These are phyloP conservation scores for Pachycephala philippinensis DNA, from an alignment of 2,113 vertebrate species.

Conservation along the genomic window DNA sequence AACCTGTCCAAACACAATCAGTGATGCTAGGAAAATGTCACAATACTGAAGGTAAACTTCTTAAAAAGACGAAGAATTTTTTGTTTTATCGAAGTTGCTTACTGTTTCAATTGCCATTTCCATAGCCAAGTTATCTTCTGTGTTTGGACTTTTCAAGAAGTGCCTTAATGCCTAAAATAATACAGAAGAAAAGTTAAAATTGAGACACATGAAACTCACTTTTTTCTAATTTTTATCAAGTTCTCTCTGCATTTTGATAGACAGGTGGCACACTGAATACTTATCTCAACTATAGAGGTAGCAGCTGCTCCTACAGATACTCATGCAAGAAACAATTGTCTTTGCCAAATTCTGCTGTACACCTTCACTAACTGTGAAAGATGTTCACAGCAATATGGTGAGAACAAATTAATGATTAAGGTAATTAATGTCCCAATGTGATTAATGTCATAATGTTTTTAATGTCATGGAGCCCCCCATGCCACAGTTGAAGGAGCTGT, in stretches of 20 bases:
- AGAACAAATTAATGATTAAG: not conserved
- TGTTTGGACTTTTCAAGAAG: constrained; percentile 88
- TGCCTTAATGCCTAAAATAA: constrained; percentile 89
- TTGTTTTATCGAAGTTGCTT: constrained; percentile 54
- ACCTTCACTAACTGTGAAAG: not conserved
- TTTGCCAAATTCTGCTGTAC: not conserved
- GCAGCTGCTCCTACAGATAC: not conserved
- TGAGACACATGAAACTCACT: not conserved
- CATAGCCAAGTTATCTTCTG: constrained; percentile 87
- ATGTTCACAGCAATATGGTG: not conserved
- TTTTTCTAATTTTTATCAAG: not conserved
- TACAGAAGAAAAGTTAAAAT: not conserved
- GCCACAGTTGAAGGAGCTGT: not conserved
- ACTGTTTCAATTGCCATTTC: constrained; percentile 98
- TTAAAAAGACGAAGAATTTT: not conserved
- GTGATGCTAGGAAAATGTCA: not conserved
- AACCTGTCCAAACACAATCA: not conserved
- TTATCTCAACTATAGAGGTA: not conserved
- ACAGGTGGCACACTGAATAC: not conserved
- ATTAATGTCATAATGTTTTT: not conserved
- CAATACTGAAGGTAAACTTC: not conserved
- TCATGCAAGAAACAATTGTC: not conserved
- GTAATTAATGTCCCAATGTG: not conserved
- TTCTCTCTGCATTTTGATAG: not conserved
- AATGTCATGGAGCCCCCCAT: not conserved